Evolutionary conservation across 2,113 vertebrate genomes (phyloP), one percentile per base, ranked within the genome.

Genomic region (Salvelinus sp.): DNA sequence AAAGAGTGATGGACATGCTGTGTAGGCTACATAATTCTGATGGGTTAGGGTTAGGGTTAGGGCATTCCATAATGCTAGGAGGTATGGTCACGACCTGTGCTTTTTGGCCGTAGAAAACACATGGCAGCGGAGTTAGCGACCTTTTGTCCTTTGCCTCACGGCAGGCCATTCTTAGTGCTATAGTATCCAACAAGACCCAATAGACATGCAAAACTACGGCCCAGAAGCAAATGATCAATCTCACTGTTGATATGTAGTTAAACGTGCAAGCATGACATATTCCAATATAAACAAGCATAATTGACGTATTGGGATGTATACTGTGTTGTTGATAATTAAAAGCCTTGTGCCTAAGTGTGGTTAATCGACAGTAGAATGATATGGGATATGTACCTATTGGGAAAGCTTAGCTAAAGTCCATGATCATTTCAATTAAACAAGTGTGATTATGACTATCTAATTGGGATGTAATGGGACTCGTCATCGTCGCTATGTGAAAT

Each of bases 361-460:
- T 78, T 88, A 85, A 88, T 79, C 79, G 77, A 84, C 77, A 82
- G 72, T 30, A 76, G 63, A 91, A 83, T 82, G 83, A 85, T 63
- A 18, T 22, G 33, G 30, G 79, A 82, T 74, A 82, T 84, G 75
- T 57, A 79, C 83, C 83, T 64, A 78, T 79, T 68, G 78, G 76
- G 82, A 85, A 44, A 75, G 74, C 67, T 64, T 22, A 44, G n/a
- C 28, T 84, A 79, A 87, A 78, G 81, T 79, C 88, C 83, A 87
- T 80, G 79, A 87, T 88, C 81, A 82, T 85, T 86, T 87, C 70
- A 89, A 88, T 88, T 87, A 88, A 86, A 85, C 73, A 74, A 68
- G 70, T 79, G 74, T 74, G 75, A 90, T 89, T 83, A 87, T 76
- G 83, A 64, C 76, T 76, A 77, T 76, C 69, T 86, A 73, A 77